Evolutionary conservation across 2,888 invertebrate genomes (phyloP), one percentile per base, ranked within the genome.

Genomic region (Proisotoma minuta): DNA sequence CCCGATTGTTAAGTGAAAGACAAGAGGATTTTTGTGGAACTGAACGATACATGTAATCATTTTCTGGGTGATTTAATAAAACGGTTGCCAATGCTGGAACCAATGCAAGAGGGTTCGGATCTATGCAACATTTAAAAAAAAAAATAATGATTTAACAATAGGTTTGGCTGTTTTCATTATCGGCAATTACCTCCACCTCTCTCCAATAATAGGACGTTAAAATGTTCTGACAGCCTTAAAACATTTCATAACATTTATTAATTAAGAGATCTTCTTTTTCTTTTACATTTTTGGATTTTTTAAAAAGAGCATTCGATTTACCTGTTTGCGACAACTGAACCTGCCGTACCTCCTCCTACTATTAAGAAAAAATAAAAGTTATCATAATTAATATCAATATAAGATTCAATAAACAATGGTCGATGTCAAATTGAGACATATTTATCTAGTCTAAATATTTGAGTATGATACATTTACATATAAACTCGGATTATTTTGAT

Each of bases 31-130:
- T 61, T 49, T 72, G 72, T 1, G 72, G 72, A 12, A 72, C 63
- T 0, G 69, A 68, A 28, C 70, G 52, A 53, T 71, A 72, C 68
- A 69, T 71, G 57, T 72, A 72, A 43, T 72, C 72, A 34, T 64
- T 62, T 63, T 72, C 68, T 23, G 70, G 72, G 20, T 65, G 63
- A 53, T 69, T 69, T 15, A 71, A 24, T 5, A 72, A 52, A 22
- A 68, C 57, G 2, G 70, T 61, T 2, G 70, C 69, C 18, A 72
- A 48, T 2, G 60, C 70, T 8, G 72, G 72, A 26, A 72, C 59
- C 12, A 60, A 62, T 29, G 59, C 65, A 10, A 72, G 26, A 0
- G 70, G 72, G 54, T 72, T 69, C 0, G 70, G 70, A 40, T 70
- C 68, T 3, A 69, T 69, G 1, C 71, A 69, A 27, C 67, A 12